Evolutionary conservation across 1,140 invertebrate species (phyloP), one percentile per base, ranked within the genome.

Genomic region (Holotrichia oblita): DNA sequence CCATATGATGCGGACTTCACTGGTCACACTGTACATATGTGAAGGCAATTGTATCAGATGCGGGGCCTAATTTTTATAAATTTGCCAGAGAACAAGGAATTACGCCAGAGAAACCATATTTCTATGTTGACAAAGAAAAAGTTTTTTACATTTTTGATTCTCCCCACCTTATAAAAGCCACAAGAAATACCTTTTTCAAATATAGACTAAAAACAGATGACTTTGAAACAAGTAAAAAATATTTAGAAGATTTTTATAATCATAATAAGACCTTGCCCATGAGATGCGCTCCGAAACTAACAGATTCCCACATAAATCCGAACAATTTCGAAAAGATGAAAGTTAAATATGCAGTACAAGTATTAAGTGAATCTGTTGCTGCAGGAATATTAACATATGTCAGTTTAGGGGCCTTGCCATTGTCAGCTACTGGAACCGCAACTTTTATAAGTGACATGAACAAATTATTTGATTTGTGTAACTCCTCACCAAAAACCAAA

Each of bases 241-340:
- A 42, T 73, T 7, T 78, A 14, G 42, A 59, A 69, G 48, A 20
- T 48, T 73, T 78, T 61, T 80, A 77, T 76, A 40, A 69, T n/a
- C 77, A 41, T 17, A 79, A 81, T 48, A 81, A 81, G 78, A 41
- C 69, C 72, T 27, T 41, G 64, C 20, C 27, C 14, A 44, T 74
- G 34, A 81, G 74, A 78, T 48, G 61, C 12, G 80, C 79, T 69
- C 79, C 76, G 34, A 83, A 83, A 79, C 73, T 86, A 78, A 84
- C 82, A 9, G 79, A 82, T 74, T 64, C 77, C n/a, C 85, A 86
- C 78, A 78, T 84, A 8, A 80, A 82, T 79, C 83, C 83, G 14
- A 84, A 82, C 72, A 81, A 78, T 75, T 84, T 85, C 76, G 42
- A 85, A 81, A 81, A 82, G 81, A 85, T 85, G 84, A 80, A 76